Percentiles rank a stretch among this genome's conserved stretches.
Evolutionary conservation across 2,113 vertebrate species (phyloP).

Genomic region (Hylia prasina): DNA sequence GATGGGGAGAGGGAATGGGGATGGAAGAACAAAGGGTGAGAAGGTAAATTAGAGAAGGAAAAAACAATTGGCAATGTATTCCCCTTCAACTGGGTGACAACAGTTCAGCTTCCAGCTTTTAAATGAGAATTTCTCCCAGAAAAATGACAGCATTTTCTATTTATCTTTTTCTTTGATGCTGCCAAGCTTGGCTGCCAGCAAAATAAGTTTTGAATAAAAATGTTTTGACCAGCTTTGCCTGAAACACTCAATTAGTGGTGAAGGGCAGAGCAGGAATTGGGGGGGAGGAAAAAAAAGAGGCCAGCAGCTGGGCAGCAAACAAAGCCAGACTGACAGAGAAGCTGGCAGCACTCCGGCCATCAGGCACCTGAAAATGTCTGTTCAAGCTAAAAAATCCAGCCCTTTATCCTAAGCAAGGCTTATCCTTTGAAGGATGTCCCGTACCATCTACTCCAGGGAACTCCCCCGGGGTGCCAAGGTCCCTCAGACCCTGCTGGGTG

Average conservation of each 20-base stretch:
- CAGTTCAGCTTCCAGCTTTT: neutral
- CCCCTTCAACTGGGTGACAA: neutral
- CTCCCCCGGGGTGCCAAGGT: neutral
- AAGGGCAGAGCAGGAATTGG: neutral
- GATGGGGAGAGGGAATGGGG: rapidly evolving
- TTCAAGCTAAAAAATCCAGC: neutral
- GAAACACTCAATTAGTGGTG: neutral
- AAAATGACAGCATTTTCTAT: conserved; percentile 7
- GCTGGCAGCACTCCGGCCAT: neutral
- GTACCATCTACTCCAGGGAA: neutral
- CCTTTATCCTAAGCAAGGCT: neutral
- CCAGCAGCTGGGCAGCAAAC: neutral
- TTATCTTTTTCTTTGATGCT: neutral
- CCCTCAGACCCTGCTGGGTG: neutral
- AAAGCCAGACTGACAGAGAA: neutral
- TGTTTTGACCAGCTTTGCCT: conserved; percentile 15
- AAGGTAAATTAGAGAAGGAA: neutral
- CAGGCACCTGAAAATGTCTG: neutral
- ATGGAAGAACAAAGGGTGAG: neutral
- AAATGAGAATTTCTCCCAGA: neutral
- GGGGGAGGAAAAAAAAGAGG: neutral
- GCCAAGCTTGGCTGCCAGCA: neutral
- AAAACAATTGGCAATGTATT: neutral
- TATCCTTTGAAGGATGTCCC: neutral
- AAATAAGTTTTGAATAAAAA: conserved; percentile 32